These are phyloP conservation scores for Poliocrania exsul DNA, from an alignment of 2,797 vertebrate species.

Conservation along the genomic window DNA sequence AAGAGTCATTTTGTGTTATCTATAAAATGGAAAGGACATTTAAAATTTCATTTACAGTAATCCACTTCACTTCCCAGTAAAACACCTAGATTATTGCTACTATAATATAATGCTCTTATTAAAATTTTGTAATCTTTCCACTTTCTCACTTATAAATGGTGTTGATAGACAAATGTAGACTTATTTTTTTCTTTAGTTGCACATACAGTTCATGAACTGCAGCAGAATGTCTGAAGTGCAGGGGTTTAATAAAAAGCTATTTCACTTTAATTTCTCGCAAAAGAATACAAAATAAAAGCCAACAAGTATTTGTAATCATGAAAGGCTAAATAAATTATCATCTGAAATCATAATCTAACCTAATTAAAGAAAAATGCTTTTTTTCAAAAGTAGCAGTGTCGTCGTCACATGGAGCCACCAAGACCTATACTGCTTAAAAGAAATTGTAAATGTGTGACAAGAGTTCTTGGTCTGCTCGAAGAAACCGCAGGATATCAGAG, in stretches of 20 bases:
- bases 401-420: background rate
- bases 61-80: slow-evolving; percentile 91
- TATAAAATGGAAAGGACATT: slow-evolving; percentile 93
- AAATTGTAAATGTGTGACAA: background rate
- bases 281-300: background rate
- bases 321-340: background rate
- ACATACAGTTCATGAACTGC: slow-evolving; percentile 64
- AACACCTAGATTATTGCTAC: slow-evolving; percentile 91
- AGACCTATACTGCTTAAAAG: slow-evolving; percentile 11
- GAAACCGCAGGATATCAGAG: background rate
- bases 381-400: background rate
- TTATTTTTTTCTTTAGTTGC: slow-evolving; percentile 71
- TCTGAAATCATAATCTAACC: background rate
- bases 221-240: background rate
- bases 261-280: slow-evolving; percentile 6
- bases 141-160: slow-evolving; percentile 82
- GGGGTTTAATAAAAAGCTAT: background rate
- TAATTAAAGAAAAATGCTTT: background rate
- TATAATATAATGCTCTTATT: slow-evolving; percentile 85
- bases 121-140: slow-evolving; percentile 85
- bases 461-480: background rate
- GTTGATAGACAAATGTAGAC: slow-evolving; percentile 81
- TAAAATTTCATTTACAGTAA: slow-evolving; percentile 92
- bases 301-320: background rate
- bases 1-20: slow-evolving; percentile 96